phyloP scores from a whole-genome alignment of 2,888 invertebrate genomes.

The Eledone cirrhosa region DNA sequence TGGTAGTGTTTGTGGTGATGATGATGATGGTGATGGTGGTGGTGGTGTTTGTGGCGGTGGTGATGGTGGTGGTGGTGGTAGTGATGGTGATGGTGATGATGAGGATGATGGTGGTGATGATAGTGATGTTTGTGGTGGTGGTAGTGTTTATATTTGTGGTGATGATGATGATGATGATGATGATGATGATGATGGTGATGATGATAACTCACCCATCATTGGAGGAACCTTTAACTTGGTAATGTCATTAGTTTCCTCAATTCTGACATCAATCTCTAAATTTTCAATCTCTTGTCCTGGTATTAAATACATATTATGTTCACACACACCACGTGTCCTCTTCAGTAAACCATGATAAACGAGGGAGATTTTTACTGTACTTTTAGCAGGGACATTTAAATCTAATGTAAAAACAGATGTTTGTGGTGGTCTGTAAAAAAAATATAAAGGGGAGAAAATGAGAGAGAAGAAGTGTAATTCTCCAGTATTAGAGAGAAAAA shows the following conservation, averaged over 20 bases:
- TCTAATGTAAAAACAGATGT: constrained; percentile 65
- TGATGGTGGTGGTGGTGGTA: too few species aligned
- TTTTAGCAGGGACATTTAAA: constrained; percentile 75
- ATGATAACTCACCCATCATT: constrained; percentile 33
- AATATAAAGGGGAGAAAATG: background rate
- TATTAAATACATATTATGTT: constrained; percentile 76
- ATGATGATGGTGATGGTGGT: too few species aligned
- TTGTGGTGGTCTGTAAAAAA: constrained; percentile 50
- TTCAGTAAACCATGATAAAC: constrained; percentile 79
- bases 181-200: constrained; percentile 23
- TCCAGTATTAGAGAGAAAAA: too few species aligned
- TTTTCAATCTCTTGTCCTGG: constrained; percentile 76
- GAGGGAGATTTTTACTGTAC: constrained; percentile 75
- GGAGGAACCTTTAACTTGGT: constrained; percentile 51
- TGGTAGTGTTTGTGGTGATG: too few species aligned
- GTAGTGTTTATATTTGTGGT: too few species aligned
- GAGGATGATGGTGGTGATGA: too few species aligned
- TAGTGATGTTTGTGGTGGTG: too few species aligned
- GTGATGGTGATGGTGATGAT: too few species aligned
- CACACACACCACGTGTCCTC: constrained; percentile 75
- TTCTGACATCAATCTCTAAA: constrained; percentile 74
- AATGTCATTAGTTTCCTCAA: constrained; percentile 73
- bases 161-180: too few species aligned
- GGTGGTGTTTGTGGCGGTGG: too few species aligned
- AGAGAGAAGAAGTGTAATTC: too few species aligned